Evolutionary conservation across 2,888 invertebrate genomes (phyloP).

Genomic region (Lasioglossum morio): DNA sequence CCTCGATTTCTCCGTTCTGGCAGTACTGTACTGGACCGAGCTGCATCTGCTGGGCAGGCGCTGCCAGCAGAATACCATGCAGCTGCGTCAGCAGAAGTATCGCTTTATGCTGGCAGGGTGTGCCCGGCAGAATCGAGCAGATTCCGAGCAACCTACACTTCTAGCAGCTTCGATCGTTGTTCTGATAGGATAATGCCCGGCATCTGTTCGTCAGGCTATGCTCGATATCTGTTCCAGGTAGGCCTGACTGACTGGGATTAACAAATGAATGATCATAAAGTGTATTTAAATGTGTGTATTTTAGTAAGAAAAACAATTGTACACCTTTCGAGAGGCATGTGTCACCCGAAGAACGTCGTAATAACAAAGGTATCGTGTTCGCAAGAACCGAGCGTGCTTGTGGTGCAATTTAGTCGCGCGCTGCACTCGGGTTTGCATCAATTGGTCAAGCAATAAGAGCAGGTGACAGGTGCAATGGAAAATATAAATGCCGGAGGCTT

Average conservation of each 20-base stretch:
- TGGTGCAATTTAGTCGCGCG: constrained; percentile 57
- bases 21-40: too few relatives aligned
- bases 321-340: constrained; percentile 40
- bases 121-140: too few relatives aligned
- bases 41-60: too few relatives aligned
- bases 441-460: constrained; percentile 74
- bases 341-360: constrained; percentile 68
- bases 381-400: constrained; percentile 67
- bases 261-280: not conserved
- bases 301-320: not conserved
- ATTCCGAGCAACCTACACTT: too few relatives aligned
- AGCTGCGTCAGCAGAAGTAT: too few relatives aligned
- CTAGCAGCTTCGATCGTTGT: too few relatives aligned
- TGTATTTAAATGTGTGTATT: not conserved
- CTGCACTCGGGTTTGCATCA: constrained; percentile 61
- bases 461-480: constrained; percentile 72
- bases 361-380: constrained; percentile 77
- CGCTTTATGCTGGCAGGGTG: too few relatives aligned
- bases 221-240: too few relatives aligned
- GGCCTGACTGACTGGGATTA: not conserved
- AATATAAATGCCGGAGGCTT: constrained; percentile 39
- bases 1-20: too few relatives aligned
- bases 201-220: too few relatives aligned
- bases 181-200: too few relatives aligned
- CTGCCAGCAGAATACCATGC: too few relatives aligned